These are phyloP conservation scores for Clusia tigrina DNA, from an alignment of 2,888 invertebrate genomes.

Conservation along the genomic window DNA sequence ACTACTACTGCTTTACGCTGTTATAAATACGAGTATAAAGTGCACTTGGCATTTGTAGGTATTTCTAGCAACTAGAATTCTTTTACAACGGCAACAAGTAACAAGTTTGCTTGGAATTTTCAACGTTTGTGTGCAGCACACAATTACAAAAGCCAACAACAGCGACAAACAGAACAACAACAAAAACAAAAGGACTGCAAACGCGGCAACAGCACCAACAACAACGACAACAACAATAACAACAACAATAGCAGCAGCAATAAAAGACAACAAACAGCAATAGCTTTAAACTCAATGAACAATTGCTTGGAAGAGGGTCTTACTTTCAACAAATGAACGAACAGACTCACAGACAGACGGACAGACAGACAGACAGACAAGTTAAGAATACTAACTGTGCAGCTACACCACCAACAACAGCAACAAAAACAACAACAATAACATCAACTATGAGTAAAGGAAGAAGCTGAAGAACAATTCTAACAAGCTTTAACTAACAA, in stretches of 20 bases:
- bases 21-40: too few species aligned
- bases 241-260: slow-evolving; percentile 24
- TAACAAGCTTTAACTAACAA: slow-evolving; percentile 24
- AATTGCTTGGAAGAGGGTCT: slow-evolving; percentile 12
- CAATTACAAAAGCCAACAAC: slow-evolving; percentile 9
- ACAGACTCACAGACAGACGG: not conserved
- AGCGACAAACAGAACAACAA: not conserved
- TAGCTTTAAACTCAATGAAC: slow-evolving; percentile 17
- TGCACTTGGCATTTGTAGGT: not conserved
- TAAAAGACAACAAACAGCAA: not conserved
- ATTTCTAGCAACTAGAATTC: not conserved
- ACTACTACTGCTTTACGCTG: too few species aligned
- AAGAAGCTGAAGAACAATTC: too few species aligned
- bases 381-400: not conserved
- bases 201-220: slow-evolving; percentile 10
- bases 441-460: not conserved
- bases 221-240: slow-evolving; percentile 12
- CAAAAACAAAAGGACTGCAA: slow-evolving; percentile 1
- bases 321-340: not conserved
- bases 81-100: not conserved
- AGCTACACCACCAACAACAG: slow-evolving; percentile 4
- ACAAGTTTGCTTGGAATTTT: slow-evolving; percentile 6
- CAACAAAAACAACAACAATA: slow-evolving; percentile 5
- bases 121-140: too few species aligned
- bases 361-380: not conserved